phyloP scores from a whole-genome alignment of 2,113 vertebrate species.

The Larimichthys polyactis region DNA sequence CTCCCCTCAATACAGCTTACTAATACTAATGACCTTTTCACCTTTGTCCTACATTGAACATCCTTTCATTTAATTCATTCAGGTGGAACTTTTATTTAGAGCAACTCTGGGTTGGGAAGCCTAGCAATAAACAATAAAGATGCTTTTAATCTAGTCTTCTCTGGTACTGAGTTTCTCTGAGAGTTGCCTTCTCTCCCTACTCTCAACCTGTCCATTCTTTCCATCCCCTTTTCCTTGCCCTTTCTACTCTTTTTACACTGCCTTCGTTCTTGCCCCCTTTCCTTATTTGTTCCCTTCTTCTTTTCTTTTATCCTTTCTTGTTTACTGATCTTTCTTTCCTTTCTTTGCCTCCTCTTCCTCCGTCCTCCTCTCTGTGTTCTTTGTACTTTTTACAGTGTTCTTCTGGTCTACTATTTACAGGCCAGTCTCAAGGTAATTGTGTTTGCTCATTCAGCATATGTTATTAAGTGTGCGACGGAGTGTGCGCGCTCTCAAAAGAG shows the following conservation, averaged over 20 bases:
- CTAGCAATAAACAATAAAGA: not conserved
- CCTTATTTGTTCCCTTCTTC: too few species aligned
- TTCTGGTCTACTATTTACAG: conserved; percentile 40
- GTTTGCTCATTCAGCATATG: conserved; percentile 62
- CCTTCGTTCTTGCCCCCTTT: conserved; percentile 10
- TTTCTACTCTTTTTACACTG: not conserved
- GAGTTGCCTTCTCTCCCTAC: not conserved
- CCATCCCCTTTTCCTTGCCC: not conserved
- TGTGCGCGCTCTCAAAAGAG: conserved; percentile 9
- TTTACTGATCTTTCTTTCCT: not conserved
- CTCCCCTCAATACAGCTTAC: not conserved
- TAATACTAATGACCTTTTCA: conserved; percentile 9
- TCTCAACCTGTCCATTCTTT: not conserved
- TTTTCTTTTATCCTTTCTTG: not conserved
- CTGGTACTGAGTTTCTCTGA: not conserved
- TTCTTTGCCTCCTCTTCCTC: not conserved
- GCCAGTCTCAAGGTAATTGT: conserved; percentile 62
- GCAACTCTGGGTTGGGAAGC: not conserved
- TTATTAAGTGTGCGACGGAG: conserved; percentile 4
- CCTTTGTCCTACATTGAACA: not conserved
- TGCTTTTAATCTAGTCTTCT: not conserved
- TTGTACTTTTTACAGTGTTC: conserved; percentile 16
- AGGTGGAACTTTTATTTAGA: not conserved
- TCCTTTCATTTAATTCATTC: conserved; percentile 13
- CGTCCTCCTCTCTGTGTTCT: not conserved